phyloP scores from a whole-genome alignment of 2,888 invertebrate genomes.

The Aricia artaxerxes region DNA sequence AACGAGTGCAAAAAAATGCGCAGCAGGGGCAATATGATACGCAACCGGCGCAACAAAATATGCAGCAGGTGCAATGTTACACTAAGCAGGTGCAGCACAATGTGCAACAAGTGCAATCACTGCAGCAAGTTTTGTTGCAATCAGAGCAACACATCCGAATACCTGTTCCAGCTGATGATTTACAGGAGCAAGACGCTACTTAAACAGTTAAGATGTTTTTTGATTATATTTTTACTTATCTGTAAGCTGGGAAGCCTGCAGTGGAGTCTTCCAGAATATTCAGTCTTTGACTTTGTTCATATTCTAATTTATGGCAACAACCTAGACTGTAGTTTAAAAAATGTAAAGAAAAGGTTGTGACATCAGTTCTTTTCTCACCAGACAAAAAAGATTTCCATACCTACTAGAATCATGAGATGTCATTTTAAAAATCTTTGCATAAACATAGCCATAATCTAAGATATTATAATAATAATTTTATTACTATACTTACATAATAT shows the following conservation, averaged over 20 bases:
- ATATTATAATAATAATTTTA: no score
- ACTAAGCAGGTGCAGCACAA: neutral
- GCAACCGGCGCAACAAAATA: neutral
- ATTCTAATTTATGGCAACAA: no score
- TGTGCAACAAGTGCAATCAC: neutral
- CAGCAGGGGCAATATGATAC: neutral
- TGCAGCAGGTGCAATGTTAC: neutral
- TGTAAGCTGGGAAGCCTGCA: neutral
- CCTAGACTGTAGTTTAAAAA: no score
- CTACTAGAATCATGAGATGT: no score
- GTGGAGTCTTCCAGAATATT: neutral
- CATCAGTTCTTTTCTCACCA: no score
- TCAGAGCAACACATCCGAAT: neutral
- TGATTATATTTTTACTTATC: neutral
- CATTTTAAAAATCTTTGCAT: no score
- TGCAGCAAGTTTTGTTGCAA: neutral
- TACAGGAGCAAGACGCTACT: neutral
- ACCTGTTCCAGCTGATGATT: neutral
- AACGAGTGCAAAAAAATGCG: neutral
- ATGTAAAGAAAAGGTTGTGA: no score
- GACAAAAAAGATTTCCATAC: no score
- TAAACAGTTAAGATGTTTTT: neutral
- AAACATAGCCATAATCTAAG: no score
- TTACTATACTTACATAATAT: no score
- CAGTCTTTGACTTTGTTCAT: no score